Conservation (phyloP, 2,113 vertebrate genomes). For the Pseudorhombus dupliciocellatus region DNA sequence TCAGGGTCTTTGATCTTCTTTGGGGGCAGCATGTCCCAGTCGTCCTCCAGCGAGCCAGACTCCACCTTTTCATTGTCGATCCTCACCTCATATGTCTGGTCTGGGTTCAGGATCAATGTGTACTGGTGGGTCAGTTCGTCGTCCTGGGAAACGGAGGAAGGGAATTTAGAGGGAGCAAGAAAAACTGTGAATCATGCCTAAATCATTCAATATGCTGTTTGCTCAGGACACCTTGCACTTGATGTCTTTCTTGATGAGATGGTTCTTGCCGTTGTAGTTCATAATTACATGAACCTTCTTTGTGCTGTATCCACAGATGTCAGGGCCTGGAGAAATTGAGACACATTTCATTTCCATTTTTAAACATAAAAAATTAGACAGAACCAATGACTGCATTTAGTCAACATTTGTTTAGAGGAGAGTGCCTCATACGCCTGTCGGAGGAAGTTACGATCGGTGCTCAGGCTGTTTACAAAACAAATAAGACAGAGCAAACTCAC, state of each 20-base stretch:
- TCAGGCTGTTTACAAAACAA: conserved; percentile 50
- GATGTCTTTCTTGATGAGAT: conserved; percentile 85
- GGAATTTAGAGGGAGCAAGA: not conserved
- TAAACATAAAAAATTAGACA: not conserved
- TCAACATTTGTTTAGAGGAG: not conserved
- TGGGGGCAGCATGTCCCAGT: conserved; percentile 83
- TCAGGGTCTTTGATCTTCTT: conserved; percentile 79
- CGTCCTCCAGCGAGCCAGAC: conserved; percentile 82
- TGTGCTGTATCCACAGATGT: conserved; percentile 89
- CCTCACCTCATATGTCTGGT: conserved; percentile 84
- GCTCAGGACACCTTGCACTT: conserved; percentile 82
- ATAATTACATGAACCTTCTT: conserved; percentile 90
- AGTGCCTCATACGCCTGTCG: not conserved
- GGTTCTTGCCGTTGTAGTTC: conserved; percentile 86
- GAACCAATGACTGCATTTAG: not conserved
- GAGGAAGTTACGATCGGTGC: not conserved
- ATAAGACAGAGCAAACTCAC: conserved; percentile 69
- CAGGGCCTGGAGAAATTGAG: conserved; percentile 83
- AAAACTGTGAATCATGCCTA: not conserved
- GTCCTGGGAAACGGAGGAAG: conserved; percentile 65
- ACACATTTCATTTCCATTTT: not conserved
- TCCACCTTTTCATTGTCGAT: conserved; percentile 80
- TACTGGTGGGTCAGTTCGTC: conserved; percentile 86
- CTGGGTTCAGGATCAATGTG: conserved; percentile 83
- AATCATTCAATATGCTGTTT: not conserved